Conservation (phyloP, 2,113 vertebrate genomes). For the Argyrosomus japonicus region DNA sequence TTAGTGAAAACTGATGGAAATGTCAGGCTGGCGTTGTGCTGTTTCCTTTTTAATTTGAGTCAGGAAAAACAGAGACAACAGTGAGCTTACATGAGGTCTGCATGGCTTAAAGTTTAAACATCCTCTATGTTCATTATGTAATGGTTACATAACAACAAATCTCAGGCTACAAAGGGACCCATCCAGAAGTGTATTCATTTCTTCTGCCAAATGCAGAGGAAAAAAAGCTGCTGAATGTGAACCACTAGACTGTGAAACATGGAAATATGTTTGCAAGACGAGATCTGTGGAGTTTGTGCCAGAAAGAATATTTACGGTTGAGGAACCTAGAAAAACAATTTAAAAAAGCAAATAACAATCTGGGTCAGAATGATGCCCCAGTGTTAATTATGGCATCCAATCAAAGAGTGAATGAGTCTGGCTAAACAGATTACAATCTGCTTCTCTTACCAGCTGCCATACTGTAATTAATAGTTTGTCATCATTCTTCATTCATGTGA, state of each 20-base stretch:
- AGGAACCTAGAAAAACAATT: constrained; percentile 62
- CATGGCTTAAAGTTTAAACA: constrained; percentile 25
- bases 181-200: constrained; percentile 47
- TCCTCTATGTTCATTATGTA: constrained; percentile 46
- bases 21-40: not conserved
- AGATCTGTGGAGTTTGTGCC: constrained; percentile 40
- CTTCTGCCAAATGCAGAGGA: constrained; percentile 38
- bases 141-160: constrained; percentile 46
- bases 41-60: not conserved
- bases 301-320: constrained; percentile 59
- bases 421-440: constrained; percentile 77
- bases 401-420: constrained; percentile 76
- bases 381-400: constrained; percentile 75
- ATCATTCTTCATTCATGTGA: constrained; percentile 74
- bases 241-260: constrained; percentile 50
- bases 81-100: not conserved
- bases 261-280: constrained; percentile 47
- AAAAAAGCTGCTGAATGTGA: constrained; percentile 40
- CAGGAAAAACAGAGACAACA: not conserved
- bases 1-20: too few relatives aligned
- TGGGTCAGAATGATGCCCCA: constrained; percentile 74
- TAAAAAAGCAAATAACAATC: constrained; percentile 64
- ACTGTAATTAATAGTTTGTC: constrained; percentile 79
- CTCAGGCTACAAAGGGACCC: constrained; percentile 25
- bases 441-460: constrained; percentile 75